Percentiles rank a stretch among this genome's conserved stretches.
Evolutionary conservation across 2,888 invertebrate genomes (phyloP).

Genomic region (Caenorhabditis japonica): DNA sequence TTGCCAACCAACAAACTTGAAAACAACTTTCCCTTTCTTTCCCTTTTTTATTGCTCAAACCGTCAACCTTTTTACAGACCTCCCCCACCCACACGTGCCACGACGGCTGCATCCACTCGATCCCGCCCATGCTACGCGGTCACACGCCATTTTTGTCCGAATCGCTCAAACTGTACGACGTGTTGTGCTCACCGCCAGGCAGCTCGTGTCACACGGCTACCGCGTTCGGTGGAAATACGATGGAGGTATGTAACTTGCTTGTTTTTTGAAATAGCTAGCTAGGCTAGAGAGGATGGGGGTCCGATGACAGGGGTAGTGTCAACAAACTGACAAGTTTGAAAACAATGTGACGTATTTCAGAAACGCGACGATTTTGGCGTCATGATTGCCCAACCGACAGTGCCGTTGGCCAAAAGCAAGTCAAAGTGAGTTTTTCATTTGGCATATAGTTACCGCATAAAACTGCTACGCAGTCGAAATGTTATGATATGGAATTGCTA

Average conservation of each 20-base stretch:
- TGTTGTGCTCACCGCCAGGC: constrained; percentile 61
- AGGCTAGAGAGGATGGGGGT: constrained; percentile 16
- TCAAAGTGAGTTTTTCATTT: constrained; percentile 38
- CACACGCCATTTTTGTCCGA: constrained; percentile 67
- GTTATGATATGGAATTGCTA: too few relatives aligned
- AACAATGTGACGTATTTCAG: constrained; percentile 39
- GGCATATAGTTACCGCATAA: background rate
- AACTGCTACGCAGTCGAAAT: too few relatives aligned
- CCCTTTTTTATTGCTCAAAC: too few relatives aligned
- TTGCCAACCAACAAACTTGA: background rate
- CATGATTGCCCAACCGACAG: constrained; percentile 50
- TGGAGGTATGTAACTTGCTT: constrained; percentile 44
- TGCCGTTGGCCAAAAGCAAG: constrained; percentile 20
- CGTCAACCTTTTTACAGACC: too few relatives aligned
- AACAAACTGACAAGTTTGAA: constrained; percentile 12
- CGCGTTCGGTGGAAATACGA: constrained; percentile 56
- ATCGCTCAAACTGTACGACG: constrained; percentile 63
- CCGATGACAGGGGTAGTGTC: constrained; percentile 17
- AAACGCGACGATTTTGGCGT: constrained; percentile 59
- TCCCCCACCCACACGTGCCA: constrained; percentile 58
- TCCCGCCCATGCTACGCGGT: constrained; percentile 63
- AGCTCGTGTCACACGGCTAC: constrained; percentile 36
- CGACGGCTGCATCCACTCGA: constrained; percentile 54
- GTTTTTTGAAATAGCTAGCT: constrained; percentile 27
- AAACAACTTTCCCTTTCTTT: background rate